These are phyloP conservation scores for Dendronephthya gigantea DNA, from an alignment of 64 coral and sea anemone species.

Conservation along the genomic window DNA sequence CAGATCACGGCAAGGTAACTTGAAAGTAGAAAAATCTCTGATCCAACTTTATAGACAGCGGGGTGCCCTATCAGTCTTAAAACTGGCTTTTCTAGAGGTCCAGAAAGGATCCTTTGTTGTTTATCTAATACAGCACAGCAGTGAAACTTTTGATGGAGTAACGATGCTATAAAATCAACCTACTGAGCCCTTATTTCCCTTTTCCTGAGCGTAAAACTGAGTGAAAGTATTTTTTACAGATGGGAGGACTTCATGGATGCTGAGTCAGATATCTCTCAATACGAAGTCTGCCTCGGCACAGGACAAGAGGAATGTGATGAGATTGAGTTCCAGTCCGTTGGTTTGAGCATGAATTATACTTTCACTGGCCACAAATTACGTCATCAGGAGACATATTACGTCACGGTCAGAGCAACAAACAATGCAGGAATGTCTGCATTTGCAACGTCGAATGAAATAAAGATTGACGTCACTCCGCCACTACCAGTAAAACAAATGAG, in stretches of 20 bases:
- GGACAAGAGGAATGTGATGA: background rate
- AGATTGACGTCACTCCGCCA: background rate
- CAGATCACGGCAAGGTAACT: too few species aligned
- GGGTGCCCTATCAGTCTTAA: too few species aligned
- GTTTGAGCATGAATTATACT: background rate
- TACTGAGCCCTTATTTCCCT: too few species aligned
- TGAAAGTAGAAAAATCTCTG: too few species aligned
- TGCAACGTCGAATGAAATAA: background rate
- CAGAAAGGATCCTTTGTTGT: too few species aligned
- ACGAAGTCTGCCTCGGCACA: background rate
- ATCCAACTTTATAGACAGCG: too few species aligned
- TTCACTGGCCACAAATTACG: background rate
- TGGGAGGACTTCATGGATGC: background rate
- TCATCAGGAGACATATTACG: background rate
- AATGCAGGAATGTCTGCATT: background rate
- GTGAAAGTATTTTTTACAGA: background rate
- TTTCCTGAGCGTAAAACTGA: too few species aligned
- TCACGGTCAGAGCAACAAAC: background rate
- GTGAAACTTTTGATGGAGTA: too few species aligned
- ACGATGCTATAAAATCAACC: too few species aligned
- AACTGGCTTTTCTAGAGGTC: too few species aligned
- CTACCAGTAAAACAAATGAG: background rate
- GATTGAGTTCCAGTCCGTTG: background rate
- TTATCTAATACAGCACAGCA: too few species aligned
- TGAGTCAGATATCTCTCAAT: background rate